phyloP scores from a whole-genome alignment of 2,888 invertebrate species.

The Microctonus aethiopoides region DNA sequence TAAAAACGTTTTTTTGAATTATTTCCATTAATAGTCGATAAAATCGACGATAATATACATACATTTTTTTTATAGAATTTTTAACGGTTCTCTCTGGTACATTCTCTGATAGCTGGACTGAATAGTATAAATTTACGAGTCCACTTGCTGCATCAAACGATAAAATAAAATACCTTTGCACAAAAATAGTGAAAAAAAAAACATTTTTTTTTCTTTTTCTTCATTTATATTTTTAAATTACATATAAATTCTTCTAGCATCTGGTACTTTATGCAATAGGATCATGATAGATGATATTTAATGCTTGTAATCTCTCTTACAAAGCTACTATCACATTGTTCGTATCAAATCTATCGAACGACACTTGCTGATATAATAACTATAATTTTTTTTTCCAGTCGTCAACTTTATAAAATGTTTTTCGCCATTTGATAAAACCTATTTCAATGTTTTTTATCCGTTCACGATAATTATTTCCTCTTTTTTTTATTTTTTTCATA shows the following conservation, averaged over 20 bases:
- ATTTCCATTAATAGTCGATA: background rate
- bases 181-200: background rate
- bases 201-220: background rate
- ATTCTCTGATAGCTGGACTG: background rate
- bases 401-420: background rate
- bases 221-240: background rate
- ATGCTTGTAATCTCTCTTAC: background rate
- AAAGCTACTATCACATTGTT: background rate
- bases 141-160: background rate
- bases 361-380: background rate
- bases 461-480: background rate
- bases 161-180: conserved; percentile 16
- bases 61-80: conserved; percentile 14
- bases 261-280: background rate
- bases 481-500: conserved; percentile 23
- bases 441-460: conserved; percentile 16
- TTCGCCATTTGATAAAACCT: conserved; percentile 22
- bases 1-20: background rate
- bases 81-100: conserved; percentile 9
- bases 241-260: conserved; percentile 9
- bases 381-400: background rate
- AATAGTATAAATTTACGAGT: conserved; percentile 11
- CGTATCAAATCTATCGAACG: background rate
- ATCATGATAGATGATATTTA: conserved; percentile 4
- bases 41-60: background rate